Base-by-base conservation (phyloP, 2,797 vertebrate species). In the Xenopus petersii region DNA sequence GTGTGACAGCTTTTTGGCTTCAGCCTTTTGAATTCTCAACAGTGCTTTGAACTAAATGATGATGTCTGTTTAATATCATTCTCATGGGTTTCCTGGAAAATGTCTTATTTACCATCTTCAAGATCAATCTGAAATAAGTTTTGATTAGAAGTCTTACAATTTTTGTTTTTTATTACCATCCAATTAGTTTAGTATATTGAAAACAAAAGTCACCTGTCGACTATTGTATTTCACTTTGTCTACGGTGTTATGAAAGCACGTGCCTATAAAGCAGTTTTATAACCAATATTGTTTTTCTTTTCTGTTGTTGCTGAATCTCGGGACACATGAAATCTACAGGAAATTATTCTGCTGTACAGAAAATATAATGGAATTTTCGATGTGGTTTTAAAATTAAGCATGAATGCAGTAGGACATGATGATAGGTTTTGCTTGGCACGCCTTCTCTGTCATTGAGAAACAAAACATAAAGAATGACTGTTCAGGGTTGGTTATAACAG, bases 171-270 rank as follows among this genome's bases (percentile, higher is more conserved):
- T 79, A 84, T 82, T 66, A 62, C 82, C 59, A 74, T 87, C 86
- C 87, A 90, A 88, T 91, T 91, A 91, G 81, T 77, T 79, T 51
- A 85, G 67, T 68, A 83, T 85, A 89, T 84, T 87, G 82, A 82
- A 87, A 75, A 83, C 82, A 80, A 85, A 85, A 89, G 87, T 88
- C 87, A 83, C 73, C 75, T 89, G 80, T 80, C 85, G 88, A 74
- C 80, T 73, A 69, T 80, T 67, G 36, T 49, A 82, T 87, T 79
- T 73, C 81, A 46, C 10, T 75, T 72, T 80, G 74, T 86, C 87
- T 86, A 83, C 81, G 83, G 81, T 79, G 74, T 73, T 54, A 81
- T 88, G 62, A 72, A 82, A 77, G 70, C 67, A 80, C 83, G 78
- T 24, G 60, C 71, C 75, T 83, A 84, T 85, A 77, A 84, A 69